Evolutionary conservation across 2,113 vertebrate genomes (phyloP), one percentile per base, ranked within the genome.

Genomic region (Dolichotis patagonum): DNA sequence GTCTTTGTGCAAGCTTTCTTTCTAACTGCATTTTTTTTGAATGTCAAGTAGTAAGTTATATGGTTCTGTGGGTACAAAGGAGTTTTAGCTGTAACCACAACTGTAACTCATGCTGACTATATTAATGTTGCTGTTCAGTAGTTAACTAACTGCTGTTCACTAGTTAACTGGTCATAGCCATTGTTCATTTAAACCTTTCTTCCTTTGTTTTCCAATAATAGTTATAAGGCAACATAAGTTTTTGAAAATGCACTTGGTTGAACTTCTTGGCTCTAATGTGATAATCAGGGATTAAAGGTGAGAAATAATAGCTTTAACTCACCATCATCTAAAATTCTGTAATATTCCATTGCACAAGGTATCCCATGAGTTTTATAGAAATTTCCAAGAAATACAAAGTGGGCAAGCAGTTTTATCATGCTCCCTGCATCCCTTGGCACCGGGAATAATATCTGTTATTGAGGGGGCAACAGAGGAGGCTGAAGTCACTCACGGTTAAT

Each of bases 1-100:
- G 89, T 84, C 58, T 85, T 85, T 82, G 63, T 81, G 92, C 96
- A 97, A 96, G 82, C 49, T 26, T 88, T 71, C 71, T 85, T 63
- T 87, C 41, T 85, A 85, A 82, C 67, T 97, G 32, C 26, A 5
- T 88, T 65, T 94, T 65, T 94, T 96, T 97, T 54, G 63, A 75
- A 71, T 93, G 62, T 95, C n/a, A 13, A 97, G 38, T 80, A 85
- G 19, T 84, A 98, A 95, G 58, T 87, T 95, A 75, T 95, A 75
- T 58, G 96, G 93, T 86, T 85, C 67, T 91, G 8, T 83, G 69
- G 43, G 26, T 71, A 19, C 12, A 41, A 30, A 46, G 73, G 77
- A 92, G 46, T 88, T 81, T 97, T 73, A 95, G 46, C 52, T 54
- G 12, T 88, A 82, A 46, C 80, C 56, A 22, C 69, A 24, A 46